A percentile compares a stretch with the other conserved stretches of the same genome.
These are phyloP conservation scores for Crypturellus tataupa DNA, from an alignment of 2,797 vertebrate species.

Conservation along the genomic window DNA sequence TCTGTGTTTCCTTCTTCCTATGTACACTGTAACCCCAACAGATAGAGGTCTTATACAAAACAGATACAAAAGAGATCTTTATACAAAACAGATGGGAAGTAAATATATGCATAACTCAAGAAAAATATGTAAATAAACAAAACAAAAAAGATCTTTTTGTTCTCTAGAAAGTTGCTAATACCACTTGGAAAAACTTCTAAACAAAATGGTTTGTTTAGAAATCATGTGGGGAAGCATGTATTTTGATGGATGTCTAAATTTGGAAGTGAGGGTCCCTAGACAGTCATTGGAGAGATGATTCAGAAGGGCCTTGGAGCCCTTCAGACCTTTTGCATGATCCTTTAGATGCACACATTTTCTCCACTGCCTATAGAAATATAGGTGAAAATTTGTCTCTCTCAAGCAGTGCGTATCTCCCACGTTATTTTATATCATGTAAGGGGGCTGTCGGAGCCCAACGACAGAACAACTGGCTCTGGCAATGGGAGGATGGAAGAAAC, in stretches of 20 bases:
- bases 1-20: neutral
- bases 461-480: neutral
- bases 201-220: neutral
- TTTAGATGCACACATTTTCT: accelerated
- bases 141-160: neutral
- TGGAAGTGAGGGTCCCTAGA: neutral
- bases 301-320: neutral
- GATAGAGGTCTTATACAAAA: neutral
- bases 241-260: neutral
- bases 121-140: neutral
- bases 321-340: neutral
- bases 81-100: neutral
- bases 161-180: neutral
- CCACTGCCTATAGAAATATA: accelerated
- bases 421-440: neutral
- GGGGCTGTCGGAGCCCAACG: neutral
- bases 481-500: neutral
- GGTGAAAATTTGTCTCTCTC: neutral
- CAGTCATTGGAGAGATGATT: neutral
- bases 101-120: neutral
- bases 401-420: neutral
- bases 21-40: neutral
- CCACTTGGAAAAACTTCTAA: neutral
- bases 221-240: neutral
- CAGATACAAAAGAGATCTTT: neutral